Base-by-base conservation (phyloP, 1,140 invertebrate species). In the Cyrtorhinus lividipennis region DNA sequence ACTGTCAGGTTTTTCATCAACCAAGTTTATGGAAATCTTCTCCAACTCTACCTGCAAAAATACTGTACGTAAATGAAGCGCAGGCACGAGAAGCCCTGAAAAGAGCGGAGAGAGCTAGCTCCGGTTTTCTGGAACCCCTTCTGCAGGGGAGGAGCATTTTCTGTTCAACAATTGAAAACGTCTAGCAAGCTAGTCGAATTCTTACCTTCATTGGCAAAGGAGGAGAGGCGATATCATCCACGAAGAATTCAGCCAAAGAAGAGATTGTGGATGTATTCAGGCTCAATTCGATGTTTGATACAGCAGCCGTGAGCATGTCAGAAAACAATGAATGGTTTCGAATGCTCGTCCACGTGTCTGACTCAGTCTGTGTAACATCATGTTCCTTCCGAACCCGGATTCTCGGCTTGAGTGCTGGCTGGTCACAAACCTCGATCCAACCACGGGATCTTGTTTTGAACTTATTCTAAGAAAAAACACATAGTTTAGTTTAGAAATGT, bases 231-330 rank as follows among this genome's bases (percentile, higher is more conserved):
- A 90, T 80, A 76, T 93, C 90, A 75, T 95, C 90, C 71, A 93
- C 90, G 2, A 87, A 77, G 53, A 94, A 80, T 71, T 92, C 90
- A 0, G 83, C 77, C 0, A 95, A 72, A 5, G 84, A 87, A 25
- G 83, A 81, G 0, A 91, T 77, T 2, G 86, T 87, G 69, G 86
- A 90, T 83, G 90, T 90, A 20, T 83, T 83, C 46, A 95, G 77
- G 20, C 79, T 76, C 64, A 92, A 72, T 62, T 76, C 77, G 56
- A 90, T 74, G 70, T 90, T 83, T 24, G 77, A 74, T 0, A 89
- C 78, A 59, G 80, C 76, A 8, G 84, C 79, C 44, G 84, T 81
- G 2, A 90, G 70, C 48, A 79, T 66, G 66, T 77, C 73, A n/a
- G 68, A 68, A 48, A 74, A 72, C 75, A 75, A 77, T 44, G 59